These are phyloP conservation scores for Achroia grisella DNA, from an alignment of 1,140 invertebrate species.

Conservation along the genomic window DNA sequence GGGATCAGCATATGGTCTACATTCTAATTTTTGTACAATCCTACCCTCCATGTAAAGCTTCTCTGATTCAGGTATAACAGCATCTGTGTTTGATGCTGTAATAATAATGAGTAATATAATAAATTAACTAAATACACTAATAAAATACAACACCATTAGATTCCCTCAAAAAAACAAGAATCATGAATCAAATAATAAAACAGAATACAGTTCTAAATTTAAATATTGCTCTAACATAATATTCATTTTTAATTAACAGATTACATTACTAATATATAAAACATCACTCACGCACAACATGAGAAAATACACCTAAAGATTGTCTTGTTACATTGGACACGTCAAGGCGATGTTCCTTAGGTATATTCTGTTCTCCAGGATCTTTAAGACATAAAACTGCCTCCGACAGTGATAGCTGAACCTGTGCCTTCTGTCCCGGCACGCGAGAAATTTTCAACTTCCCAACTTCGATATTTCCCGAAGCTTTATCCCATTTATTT, in stretches of 20 bases:
- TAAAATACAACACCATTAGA: too few species aligned
- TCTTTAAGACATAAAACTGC: constrained; percentile 81
- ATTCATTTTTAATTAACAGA: too few species aligned
- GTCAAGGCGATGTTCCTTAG: constrained; percentile 92
- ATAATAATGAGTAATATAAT: constrained; percentile 9
- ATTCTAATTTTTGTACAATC: constrained; percentile 95
- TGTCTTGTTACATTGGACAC: constrained; percentile 91
- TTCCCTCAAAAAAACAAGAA: too few species aligned
- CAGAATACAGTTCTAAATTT: too few species aligned
- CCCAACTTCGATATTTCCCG: constrained; percentile 76
- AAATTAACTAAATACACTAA: too few species aligned
- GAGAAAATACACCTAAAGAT: constrained; percentile 92
- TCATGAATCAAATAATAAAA: too few species aligned
- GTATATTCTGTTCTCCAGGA: constrained; percentile 81
- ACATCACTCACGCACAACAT: constrained; percentile 78
- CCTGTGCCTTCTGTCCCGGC: constrained; percentile 74
- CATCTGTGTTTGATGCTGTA: constrained; percentile 76
- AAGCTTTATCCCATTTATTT: constrained; percentile 90
- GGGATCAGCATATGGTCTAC: constrained; percentile 89
- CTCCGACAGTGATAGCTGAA: constrained; percentile 74
- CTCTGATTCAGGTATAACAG: constrained; percentile 84
- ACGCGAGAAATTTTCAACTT: constrained; percentile 75
- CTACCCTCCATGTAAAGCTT: constrained; percentile 93
- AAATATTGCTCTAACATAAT: too few species aligned
- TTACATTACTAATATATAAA: constrained; percentile 1